Percentiles rank a stretch among this genome's conserved stretches.
Evolutionary conservation across 1,140 invertebrate genomes (phyloP).

Genomic region (Onthophagus taurus): DNA sequence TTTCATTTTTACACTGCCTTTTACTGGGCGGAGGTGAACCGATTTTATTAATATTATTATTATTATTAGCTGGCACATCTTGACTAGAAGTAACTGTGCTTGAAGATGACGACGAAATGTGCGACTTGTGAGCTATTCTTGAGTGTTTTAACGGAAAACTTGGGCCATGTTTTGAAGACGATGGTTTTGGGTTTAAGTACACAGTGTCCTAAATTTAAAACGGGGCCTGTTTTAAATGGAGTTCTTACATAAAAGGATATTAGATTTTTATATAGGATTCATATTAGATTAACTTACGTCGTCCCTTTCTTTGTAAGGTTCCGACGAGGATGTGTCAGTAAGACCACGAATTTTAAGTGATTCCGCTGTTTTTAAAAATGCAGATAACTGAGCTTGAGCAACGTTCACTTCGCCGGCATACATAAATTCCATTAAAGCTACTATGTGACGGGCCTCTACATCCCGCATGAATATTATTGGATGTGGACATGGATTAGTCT

Average conservation of each 20-base stretch:
- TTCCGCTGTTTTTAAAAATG: constrained; percentile 61
- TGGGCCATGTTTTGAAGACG: constrained; percentile 16
- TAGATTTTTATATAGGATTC: no score
- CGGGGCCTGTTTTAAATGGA: neutral
- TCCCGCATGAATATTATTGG: constrained; percentile 78
- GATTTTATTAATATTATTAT: constrained; percentile 4
- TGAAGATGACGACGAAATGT: constrained; percentile 25
- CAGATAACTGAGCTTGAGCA: constrained; percentile 57
- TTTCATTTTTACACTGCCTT: constrained; percentile 24
- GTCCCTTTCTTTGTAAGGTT: constrained; percentile 23
- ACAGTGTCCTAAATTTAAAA: constrained; percentile 17
- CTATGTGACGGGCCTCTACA: constrained; percentile 53
- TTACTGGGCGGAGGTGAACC: constrained; percentile 22
- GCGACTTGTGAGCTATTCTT: constrained; percentile 21
- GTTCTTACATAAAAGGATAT: no score
- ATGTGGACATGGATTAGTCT: constrained; percentile 79
- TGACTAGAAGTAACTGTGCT: constrained; percentile 34
- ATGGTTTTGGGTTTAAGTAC: constrained; percentile 26
- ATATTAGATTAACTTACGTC: constrained; percentile 23
- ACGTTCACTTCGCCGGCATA: constrained; percentile 69
- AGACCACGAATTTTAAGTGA: constrained; percentile 61
- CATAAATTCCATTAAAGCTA: constrained; percentile 60
- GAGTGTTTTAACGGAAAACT: constrained; percentile 14
- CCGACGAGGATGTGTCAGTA: constrained; percentile 41
- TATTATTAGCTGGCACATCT: constrained; percentile 20